phyloP scores from a whole-genome alignment of 2,888 invertebrate species.

The Nomada ferruginata region DNA sequence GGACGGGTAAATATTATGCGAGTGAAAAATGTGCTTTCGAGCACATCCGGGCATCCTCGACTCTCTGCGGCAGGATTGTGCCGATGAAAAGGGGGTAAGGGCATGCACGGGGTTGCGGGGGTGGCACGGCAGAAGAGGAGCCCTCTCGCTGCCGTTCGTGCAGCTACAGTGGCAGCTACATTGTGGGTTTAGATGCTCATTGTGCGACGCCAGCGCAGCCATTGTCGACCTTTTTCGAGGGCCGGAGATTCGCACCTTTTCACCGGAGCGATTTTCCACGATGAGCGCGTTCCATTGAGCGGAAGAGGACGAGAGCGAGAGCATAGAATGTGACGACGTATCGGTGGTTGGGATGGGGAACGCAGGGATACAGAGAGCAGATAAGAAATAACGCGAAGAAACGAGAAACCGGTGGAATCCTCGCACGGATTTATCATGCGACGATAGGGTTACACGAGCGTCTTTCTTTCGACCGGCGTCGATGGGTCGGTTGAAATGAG shows the following conservation, averaged over 20 bases:
- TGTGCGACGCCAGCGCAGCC: conserved; percentile 75
- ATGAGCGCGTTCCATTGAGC: conserved; percentile 76
- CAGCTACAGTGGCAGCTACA: conserved; percentile 74
- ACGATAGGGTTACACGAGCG: conserved; percentile 30
- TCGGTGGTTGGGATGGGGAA: conserved; percentile 9
- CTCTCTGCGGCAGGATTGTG: conserved; percentile 66
- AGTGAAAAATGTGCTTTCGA: conserved; percentile 70
- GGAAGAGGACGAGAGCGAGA: conserved; percentile 68
- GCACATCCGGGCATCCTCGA: conserved; percentile 69
- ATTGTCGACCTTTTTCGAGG: conserved; percentile 81
- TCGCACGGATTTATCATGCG: conserved; percentile 29
- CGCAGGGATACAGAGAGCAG: conserved; percentile 24
- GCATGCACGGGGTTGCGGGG: conserved; percentile 16
- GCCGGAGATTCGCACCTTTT: conserved; percentile 82
- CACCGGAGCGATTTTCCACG: conserved; percentile 79
- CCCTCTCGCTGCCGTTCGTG: conserved; percentile 58
- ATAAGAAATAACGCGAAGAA: conserved; percentile 49
- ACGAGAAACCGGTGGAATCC: conserved; percentile 25
- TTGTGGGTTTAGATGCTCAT: conserved; percentile 81
- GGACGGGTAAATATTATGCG: conserved; percentile 69
- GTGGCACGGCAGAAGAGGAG: conserved; percentile 52
- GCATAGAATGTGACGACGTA: conserved; percentile 30
- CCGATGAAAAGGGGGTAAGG: conserved; percentile 56
- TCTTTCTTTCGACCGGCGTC: conserved; percentile 42
- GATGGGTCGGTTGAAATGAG: conserved; percentile 34